Evolutionary conservation across 2,113 vertebrate species (phyloP).

Genomic region (Mastomys coucha): DNA sequence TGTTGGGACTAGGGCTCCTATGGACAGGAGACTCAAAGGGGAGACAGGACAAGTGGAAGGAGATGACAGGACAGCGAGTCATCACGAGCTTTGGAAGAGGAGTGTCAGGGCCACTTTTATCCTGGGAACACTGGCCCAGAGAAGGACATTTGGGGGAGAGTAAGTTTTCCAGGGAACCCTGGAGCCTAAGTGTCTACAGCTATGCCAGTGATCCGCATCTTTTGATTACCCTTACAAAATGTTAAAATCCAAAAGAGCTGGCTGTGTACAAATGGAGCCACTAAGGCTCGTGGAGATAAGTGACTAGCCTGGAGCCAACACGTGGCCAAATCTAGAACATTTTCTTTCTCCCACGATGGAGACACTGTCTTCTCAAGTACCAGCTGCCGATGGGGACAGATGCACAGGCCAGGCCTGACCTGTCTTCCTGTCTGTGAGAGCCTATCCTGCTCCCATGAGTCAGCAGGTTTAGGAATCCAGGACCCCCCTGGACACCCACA

Average conservation of each 20-base stretch:
- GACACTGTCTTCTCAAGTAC: neutral
- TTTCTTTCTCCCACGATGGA: neutral
- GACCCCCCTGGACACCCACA: fast-evolving
- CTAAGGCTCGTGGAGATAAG: neutral
- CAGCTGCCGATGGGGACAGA: neutral
- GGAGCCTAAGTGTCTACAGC: neutral
- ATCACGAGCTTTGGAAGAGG: neutral
- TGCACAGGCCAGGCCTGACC: neutral
- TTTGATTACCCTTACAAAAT: neutral
- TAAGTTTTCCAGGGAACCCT: neutral
- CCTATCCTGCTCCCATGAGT: neutral
- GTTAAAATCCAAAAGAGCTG: neutral
- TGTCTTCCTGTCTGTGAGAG: neutral
- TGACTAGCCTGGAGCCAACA: neutral
- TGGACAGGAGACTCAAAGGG: neutral
- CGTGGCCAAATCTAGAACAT: neutral
- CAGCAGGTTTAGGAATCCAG: neutral
- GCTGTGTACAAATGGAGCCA: neutral
- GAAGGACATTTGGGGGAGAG: neutral
- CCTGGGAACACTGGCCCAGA: neutral
- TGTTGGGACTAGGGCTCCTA: neutral
- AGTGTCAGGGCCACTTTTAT: neutral
- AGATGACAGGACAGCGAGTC: neutral
- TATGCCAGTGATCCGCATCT: neutral
- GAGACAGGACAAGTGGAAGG: neutral